These are phyloP conservation scores for Anadara kagoshimensis DNA, from an alignment of 1,140 invertebrate genomes.

Conservation along the genomic window DNA sequence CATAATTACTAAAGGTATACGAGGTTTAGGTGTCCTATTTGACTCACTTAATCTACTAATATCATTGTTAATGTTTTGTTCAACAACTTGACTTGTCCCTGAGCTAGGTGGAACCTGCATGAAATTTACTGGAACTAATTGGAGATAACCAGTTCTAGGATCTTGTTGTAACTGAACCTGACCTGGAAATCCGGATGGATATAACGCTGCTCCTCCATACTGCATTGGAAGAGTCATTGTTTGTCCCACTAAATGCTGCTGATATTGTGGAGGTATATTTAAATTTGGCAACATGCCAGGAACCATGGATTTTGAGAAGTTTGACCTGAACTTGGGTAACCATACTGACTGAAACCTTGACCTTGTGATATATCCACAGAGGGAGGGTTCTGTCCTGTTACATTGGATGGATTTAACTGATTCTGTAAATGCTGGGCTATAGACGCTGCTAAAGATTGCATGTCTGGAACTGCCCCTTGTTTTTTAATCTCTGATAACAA, in stretches of 20 bases:
- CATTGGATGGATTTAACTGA: conserved; percentile 31
- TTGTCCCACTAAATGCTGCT: conserved; percentile 48
- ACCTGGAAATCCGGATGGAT: conserved; percentile 47
- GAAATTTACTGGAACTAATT: conserved; percentile 59
- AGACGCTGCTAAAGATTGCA: conserved; percentile 56
- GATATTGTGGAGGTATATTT: conserved; percentile 48
- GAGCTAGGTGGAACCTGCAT: conserved; percentile 31
- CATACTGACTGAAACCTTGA: background rate
- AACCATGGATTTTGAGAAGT: conserved; percentile 8
- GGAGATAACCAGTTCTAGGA: conserved; percentile 63
- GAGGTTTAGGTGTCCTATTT: conserved; percentile 24
- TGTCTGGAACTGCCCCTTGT: conserved; percentile 53
- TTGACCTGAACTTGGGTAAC: background rate
- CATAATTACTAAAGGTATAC: conserved; percentile 6
- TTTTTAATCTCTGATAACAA: conserved; percentile 55
- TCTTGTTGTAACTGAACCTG: conserved; percentile 67
- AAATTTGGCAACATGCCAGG: conserved; percentile 40
- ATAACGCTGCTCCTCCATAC: conserved; percentile 28
- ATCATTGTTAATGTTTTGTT: conserved; percentile 14
- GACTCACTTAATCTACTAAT: conserved; percentile 24
- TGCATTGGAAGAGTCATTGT: conserved; percentile 54
- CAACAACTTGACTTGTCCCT: conserved; percentile 13
- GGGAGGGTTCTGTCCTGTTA: background rate
- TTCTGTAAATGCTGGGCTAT: conserved; percentile 59
- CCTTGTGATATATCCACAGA: conserved; percentile 2